Conservation (phyloP, 1,140 invertebrate genomes). For the Brachionus paranguensis region DNA sequence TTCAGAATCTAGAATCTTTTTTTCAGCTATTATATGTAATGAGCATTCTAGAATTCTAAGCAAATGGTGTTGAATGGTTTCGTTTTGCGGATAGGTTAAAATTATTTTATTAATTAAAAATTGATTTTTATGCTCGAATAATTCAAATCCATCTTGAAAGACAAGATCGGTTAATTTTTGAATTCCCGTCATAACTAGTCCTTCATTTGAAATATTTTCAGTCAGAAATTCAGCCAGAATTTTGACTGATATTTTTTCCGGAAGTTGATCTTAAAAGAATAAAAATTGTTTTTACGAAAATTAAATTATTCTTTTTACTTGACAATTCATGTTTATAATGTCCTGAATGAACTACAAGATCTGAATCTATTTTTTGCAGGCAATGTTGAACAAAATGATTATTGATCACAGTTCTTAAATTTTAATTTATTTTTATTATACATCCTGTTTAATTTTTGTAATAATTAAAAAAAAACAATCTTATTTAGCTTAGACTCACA, state of each 20-base stretch:
- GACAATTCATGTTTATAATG: background rate
- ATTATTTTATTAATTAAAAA: background rate
- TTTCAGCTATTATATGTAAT: background rate
- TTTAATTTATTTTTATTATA: background rate
- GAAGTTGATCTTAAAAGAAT: background rate
- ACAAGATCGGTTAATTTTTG: background rate
- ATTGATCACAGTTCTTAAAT: background rate
- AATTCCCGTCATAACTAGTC: background rate
- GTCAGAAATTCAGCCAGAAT: background rate
- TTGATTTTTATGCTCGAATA: background rate
- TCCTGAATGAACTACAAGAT: background rate
- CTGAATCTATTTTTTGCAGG: background rate
- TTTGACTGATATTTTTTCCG: background rate
- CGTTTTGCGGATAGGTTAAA: background rate
- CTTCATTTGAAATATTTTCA: background rate
- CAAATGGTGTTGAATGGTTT: background rate
- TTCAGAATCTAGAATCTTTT: background rate
- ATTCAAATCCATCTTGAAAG: background rate
- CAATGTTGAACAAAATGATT: slow-evolving; percentile 18
- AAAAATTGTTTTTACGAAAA: background rate
- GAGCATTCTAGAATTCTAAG: background rate
- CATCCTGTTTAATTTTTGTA: too few species aligned
- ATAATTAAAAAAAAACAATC: background rate
- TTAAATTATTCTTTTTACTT: background rate
- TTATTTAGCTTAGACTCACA: too few species aligned